A percentile compares a stretch with the other conserved stretches of the same genome.
phyloP scores from a whole-genome alignment of 2,797 vertebrate genomes.

The Brotula barbata region DNA sequence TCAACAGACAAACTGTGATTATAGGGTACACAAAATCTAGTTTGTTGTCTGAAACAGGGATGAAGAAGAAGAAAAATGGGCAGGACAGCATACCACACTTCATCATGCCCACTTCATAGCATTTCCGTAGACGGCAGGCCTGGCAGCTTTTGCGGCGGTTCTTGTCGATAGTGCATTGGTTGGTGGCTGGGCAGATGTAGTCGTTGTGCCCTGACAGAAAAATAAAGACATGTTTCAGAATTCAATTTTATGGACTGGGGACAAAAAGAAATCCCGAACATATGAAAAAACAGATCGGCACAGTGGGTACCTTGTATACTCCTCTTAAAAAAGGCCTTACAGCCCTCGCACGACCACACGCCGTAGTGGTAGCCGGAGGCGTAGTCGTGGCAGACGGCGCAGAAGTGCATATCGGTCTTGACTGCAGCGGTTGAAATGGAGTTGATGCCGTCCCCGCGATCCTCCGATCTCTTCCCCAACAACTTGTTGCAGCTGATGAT shows the following conservation, averaged over 20 bases:
- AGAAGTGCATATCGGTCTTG: conserved; percentile 91
- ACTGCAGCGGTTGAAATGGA: conserved; percentile 52
- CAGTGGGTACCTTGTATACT: conserved; percentile 89
- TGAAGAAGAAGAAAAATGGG: not conserved
- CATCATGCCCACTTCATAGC: conserved; percentile 98
- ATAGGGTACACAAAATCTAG: no score
- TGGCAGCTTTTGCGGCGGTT: conserved; percentile 98
- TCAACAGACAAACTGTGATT: no score
- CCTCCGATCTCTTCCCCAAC: conserved; percentile 56
- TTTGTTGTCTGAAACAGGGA: no score
- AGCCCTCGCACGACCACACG: conserved; percentile 97
- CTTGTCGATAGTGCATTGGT: conserved; percentile 98
- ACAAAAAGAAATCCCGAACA: not conserved
- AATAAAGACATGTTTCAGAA: not conserved
- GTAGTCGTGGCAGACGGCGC: conserved; percentile 93
- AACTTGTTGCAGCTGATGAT: conserved; percentile 65
- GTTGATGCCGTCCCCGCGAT: conserved; percentile 66
- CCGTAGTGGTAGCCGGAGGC: conserved; percentile 98
- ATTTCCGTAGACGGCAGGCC: conserved; percentile 95
- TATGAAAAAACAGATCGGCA: no score
- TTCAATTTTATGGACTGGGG: accelerated
- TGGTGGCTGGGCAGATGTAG: conserved; percentile 97
- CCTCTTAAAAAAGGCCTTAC: conserved; percentile 98
- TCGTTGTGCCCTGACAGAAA: conserved; percentile 89
- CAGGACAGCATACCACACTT: conserved; percentile 84